Base-by-base conservation (phyloP, 2,888 invertebrate genomes). In the Lasioglossum marginatum region DNA sequence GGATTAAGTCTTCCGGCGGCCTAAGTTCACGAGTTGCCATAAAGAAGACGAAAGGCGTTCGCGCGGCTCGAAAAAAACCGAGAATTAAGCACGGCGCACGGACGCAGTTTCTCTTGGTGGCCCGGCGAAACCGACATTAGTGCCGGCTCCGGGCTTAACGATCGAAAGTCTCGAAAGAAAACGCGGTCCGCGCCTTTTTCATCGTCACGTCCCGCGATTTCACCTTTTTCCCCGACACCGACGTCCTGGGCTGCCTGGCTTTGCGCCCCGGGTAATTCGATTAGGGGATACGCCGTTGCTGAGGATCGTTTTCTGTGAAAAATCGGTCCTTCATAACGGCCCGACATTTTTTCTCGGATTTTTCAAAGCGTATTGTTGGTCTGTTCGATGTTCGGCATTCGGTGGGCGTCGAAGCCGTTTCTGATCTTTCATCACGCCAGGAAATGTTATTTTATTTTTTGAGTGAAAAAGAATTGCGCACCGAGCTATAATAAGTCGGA, bases 31-130 rank as follows among this genome's bases (percentile, higher is more conserved):
- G 68, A 82, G 79, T 70, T 76, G 82, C 78, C 68, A 80, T 79
- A 83, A 83, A 85, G 85, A 85, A 85, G 80, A 72, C 57, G 77
- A 70, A 68, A 86, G 79, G 81, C 77, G 81, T 88, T 78, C 79
- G 79, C 79, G 82, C 72, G 72, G 31, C 63, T 48, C 48, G 81
- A 81, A 78, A 78, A 84, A 83, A 72, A 43, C 66, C 68, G 37
- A 31, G 63, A 87, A 87, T 89, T 89, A 89, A 89, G 85, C 83
- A 77, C 77, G 74, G 77, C 34, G 83, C 76, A 43, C 80, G 79
- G 81, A 82, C 81, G 88, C 88, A 88, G 89, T 79, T 83, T 81
- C 82, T 82, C 75, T 73, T 66, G 63, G 31, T 70, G 60, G 16
- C 45, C 10, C 45, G 74, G 77, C 68, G 77, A 77, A 75, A 80